These are phyloP conservation scores for Molanna angustata DNA, from an alignment of 2,888 invertebrate species.

Conservation along the genomic window DNA sequence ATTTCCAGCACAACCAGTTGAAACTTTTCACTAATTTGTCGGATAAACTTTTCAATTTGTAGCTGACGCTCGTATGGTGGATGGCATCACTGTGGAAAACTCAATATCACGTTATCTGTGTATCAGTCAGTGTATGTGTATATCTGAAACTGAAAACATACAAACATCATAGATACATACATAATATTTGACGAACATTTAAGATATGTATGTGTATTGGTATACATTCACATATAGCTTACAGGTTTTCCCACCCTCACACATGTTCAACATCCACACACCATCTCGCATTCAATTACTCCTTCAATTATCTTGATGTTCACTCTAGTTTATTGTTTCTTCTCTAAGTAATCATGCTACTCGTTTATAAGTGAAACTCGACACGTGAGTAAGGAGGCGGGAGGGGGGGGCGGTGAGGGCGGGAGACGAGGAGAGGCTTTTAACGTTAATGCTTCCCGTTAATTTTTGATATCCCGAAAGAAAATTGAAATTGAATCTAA, in stretches of 20 bases:
- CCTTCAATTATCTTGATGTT: conserved; percentile 32
- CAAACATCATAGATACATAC: too few species aligned
- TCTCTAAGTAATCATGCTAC: conserved; percentile 31
- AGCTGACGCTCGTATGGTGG: too few species aligned
- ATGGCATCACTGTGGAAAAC: too few species aligned
- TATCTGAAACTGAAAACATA: too few species aligned
- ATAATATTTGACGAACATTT: too few species aligned
- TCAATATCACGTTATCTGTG: too few species aligned
- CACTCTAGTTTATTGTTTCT: conserved; percentile 33
- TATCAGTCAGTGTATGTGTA: too few species aligned
- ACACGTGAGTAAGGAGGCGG: conserved; percentile 21
- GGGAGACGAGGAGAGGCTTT: conserved; percentile 16
- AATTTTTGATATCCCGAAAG: conserved; percentile 29
- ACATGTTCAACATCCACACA: not conserved
- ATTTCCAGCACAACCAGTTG: not conserved
- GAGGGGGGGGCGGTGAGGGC: not conserved
- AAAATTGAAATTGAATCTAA: conserved; percentile 23
- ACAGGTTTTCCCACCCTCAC: not conserved
- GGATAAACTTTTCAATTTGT: not conserved
- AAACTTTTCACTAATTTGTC: not conserved
- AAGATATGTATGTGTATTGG: too few species aligned
- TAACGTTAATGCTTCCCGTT: conserved; percentile 30
- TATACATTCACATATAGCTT: too few species aligned
- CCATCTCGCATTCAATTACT: conserved; percentile 31
- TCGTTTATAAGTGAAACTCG: conserved; percentile 30